A percentile compares a stretch with the other conserved stretches of the same genome.
These are phyloP conservation scores for Griposia aprilina DNA, from an alignment of 2,888 invertebrate genomes.

Conservation along the genomic window DNA sequence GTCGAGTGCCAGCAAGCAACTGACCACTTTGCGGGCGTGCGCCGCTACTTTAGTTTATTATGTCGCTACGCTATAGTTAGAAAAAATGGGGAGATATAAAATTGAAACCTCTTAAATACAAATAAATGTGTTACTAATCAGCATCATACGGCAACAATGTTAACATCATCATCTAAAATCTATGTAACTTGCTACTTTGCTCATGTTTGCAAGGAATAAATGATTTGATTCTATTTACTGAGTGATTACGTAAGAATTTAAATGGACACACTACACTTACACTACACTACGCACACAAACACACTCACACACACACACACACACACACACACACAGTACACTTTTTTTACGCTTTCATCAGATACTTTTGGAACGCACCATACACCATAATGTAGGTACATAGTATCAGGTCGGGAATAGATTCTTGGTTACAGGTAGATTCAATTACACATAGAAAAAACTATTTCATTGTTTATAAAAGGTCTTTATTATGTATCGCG, in stretches of 20 bases:
- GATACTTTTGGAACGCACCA: not conserved
- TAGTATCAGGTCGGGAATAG: not conserved
- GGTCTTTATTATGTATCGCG: not conserved
- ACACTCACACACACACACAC: too few species aligned
- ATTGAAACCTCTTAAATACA: not conserved
- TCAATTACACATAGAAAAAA: not conserved
- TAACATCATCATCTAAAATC: too few species aligned
- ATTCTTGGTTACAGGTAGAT: not conserved
- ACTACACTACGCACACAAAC: too few species aligned
- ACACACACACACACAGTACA: too few species aligned
- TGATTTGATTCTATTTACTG: not conserved
- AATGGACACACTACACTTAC: not conserved
- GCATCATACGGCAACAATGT: not conserved
- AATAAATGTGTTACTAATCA: not conserved
- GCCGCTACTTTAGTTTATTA: too few species aligned
- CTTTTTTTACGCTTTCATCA: not conserved
- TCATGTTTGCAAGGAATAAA: not conserved
- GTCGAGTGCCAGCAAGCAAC: too few species aligned
- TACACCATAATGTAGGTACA: not conserved
- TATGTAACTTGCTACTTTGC: not conserved
- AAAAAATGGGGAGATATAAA: not conserved
- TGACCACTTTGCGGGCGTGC: too few species aligned
- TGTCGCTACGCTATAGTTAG: too few species aligned
- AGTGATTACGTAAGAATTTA: not conserved
- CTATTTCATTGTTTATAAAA: not conserved